Evolutionary conservation across 2,113 vertebrate species (phyloP), one percentile per base, ranked within the genome.

Genomic region (Zootoca vivipara): DNA sequence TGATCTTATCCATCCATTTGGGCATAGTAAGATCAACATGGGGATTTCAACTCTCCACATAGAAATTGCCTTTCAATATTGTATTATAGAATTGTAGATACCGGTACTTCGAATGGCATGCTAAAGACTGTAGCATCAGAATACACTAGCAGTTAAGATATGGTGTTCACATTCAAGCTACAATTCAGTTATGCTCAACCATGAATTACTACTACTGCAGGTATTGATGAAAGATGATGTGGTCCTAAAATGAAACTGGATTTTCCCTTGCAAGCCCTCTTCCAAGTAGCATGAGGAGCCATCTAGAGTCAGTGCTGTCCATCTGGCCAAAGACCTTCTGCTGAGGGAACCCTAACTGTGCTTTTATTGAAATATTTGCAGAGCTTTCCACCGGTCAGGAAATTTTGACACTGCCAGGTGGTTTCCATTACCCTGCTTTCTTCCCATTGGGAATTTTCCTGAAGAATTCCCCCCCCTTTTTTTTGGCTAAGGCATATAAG

Each of bases 321-420:
- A 1, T 1, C 33, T 52, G 58, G 83, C 83, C 0, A 1, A 87
- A 0, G 0, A 86, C 35, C 33, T 0, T 7, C 81, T 0, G 0
- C 88, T 93, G 90, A 64, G 33, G 28, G 87, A 89, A 85, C 12
- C 78, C 22, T 33, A 52, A 0, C 70, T 0, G 4, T 62, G 24
- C 77, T 16, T 79, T 91, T 85, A 80, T 16, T 16, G 0, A 85
- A 89, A 90, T 91, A 90, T 94, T 95, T 90, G 89, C 89, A 24
- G 83, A 6, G 0, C 92, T 95, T 95, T 92, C 92, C 95, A 93
- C 91, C 86, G 93, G 92, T 92, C 89, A 94, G 92, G 74, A 67
- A 83, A 92, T 79, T 94, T 90, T 93, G 93, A 93, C 75, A 65
- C 87, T 85, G 0, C 89, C 4, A 81, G 1, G 9, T 91, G 94